phyloP scores from a whole-genome alignment of 2,888 invertebrate species.

The Camptogramma bilineatum region DNA sequence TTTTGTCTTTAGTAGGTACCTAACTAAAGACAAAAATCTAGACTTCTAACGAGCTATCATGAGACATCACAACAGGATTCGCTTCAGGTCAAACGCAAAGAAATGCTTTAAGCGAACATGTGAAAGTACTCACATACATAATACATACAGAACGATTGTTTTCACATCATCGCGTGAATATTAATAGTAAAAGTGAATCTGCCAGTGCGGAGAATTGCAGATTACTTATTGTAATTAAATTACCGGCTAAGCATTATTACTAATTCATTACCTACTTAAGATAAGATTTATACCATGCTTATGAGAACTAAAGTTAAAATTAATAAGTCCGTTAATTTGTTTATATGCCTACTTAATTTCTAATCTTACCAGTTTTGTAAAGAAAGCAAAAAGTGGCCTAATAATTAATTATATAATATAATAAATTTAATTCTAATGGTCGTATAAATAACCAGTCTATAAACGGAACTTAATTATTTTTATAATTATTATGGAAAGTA shows the following conservation, averaged over 20 bases:
- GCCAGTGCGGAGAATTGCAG: conserved; percentile 29
- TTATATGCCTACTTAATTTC: too few relatives aligned
- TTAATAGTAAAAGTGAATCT: conserved; percentile 74
- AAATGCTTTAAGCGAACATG: conserved; percentile 49
- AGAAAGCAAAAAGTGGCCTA: too few relatives aligned
- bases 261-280: not conserved
- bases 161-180: conserved; percentile 73
- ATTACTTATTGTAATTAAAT: conserved; percentile 12
- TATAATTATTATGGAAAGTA: not conserved
- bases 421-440: not conserved
- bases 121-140: conserved; percentile 56
- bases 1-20: too few relatives aligned
- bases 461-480: not conserved
- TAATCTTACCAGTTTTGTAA: too few relatives aligned
- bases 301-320: too few relatives aligned
- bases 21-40: not conserved
- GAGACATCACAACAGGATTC: conserved; percentile 46
- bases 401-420: not conserved
- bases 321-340: too few relatives aligned
- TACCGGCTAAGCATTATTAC: not conserved
- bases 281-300: too few relatives aligned
- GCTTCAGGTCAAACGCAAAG: conserved; percentile 49
- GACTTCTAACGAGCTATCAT: conserved; percentile 1
- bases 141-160: conserved; percentile 68
- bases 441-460: not conserved